A percentile compares a stretch with the other conserved stretches of the same genome.
phyloP scores from a whole-genome alignment of 2,797 vertebrate genomes.

The Enoplosus armatus region DNA sequence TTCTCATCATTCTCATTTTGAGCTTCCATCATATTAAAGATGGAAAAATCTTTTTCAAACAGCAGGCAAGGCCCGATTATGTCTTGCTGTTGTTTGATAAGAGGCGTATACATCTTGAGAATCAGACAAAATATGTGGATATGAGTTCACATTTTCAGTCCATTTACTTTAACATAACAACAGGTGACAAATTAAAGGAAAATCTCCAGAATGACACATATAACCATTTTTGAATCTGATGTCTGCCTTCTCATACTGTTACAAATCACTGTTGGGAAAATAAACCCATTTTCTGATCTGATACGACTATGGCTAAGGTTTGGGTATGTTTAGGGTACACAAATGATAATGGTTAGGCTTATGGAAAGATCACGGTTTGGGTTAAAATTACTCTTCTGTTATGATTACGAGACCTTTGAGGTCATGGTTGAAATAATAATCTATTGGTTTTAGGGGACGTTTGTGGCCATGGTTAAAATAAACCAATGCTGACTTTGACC shows the following conservation, averaged over 20 bases:
- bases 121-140: too few species aligned
- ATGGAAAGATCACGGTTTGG: not conserved
- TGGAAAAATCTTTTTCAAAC: too few species aligned
- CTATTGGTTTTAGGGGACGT: not conserved
- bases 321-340: not conserved
- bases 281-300: not conserved
- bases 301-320: not conserved
- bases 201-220: not conserved
- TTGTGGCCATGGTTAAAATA: not conserved
- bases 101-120: too few species aligned
- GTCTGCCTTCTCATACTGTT: not conserved
- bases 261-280: not conserved
- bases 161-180: too few species aligned
- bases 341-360: not conserved
- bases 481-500: not conserved
- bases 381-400: not conserved
- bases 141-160: too few species aligned
- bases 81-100: too few species aligned
- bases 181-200: not conserved
- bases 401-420: not conserved
- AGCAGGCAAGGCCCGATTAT: too few species aligned
- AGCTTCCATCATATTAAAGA: too few species aligned
- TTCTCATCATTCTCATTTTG: not conserved
- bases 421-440: conserved; percentile 1
- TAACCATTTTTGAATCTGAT: not conserved